These are phyloP conservation scores for Corapipo altera DNA, from an alignment of 2,113 vertebrate genomes.

Conservation along the genomic window DNA sequence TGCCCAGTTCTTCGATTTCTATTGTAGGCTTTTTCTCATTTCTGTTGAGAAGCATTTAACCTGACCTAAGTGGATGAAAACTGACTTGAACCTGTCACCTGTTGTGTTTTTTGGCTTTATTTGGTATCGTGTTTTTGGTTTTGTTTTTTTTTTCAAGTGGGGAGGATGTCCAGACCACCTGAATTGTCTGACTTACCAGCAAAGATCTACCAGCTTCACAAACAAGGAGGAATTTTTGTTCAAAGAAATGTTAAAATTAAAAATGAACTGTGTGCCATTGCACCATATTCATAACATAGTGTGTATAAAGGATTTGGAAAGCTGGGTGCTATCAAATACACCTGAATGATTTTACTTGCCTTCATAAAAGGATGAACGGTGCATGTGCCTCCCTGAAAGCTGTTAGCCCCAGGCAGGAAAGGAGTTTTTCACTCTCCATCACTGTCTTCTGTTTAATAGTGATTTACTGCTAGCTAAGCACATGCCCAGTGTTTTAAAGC, in stretches of 20 bases:
- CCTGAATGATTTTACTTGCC: constrained; percentile 34
- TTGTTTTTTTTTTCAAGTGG: not conserved
- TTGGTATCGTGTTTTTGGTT: not conserved
- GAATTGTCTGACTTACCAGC: not conserved
- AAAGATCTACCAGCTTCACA: not conserved
- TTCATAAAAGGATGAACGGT: not conserved
- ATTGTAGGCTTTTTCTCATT: not conserved
- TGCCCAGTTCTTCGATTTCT: not conserved
- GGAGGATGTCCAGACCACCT: not conserved
- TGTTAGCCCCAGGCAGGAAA: constrained; percentile 6
- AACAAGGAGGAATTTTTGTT: not conserved
- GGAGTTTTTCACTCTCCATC: constrained; percentile 3
- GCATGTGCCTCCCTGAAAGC: not conserved
- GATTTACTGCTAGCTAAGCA: constrained; percentile 19
- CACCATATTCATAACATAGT: not conserved
- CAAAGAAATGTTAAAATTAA: not conserved
- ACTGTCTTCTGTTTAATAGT: constrained; percentile 1
- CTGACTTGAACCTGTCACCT: not conserved
- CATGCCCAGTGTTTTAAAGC: not conserved
- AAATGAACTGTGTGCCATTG: not conserved
- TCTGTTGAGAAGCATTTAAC: not conserved
- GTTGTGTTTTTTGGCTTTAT: not conserved
- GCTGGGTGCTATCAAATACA: not conserved
- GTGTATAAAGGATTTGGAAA: not conserved
- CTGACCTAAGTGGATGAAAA: not conserved